Conservation (phyloP, 2,113 vertebrate genomes). For the Sisor rabdophorus region DNA sequence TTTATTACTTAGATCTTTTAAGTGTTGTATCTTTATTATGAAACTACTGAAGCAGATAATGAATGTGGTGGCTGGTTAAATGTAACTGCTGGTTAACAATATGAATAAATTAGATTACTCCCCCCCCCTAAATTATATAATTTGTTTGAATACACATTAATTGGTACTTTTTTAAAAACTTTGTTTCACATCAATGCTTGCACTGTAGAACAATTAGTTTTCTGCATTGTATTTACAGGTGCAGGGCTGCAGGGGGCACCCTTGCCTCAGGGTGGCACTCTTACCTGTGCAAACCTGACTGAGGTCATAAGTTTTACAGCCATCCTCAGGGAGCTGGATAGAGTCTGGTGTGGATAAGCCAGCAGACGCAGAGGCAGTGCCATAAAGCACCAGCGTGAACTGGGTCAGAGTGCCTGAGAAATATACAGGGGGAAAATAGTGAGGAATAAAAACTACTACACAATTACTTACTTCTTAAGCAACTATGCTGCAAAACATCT, state of each 20-base stretch:
- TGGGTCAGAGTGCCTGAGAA: constrained; percentile 87
- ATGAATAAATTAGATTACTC: not conserved
- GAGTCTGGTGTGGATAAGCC: constrained; percentile 65
- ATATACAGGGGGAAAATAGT: not conserved
- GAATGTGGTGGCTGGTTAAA: not conserved
- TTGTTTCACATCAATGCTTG: not conserved
- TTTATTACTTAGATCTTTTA: not conserved
- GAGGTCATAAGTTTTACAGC: constrained; percentile 86
- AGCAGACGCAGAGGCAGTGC: constrained; percentile 67
- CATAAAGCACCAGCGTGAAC: constrained; percentile 87
- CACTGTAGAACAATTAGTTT: not conserved
- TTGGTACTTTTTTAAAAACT: not conserved
- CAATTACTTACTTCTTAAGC: not conserved
- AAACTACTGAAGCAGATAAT: not conserved
- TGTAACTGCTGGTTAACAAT: no score
- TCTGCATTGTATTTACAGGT: constrained; percentile 21
- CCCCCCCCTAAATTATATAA: not conserved
- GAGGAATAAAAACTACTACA: not conserved
- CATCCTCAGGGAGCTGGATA: constrained; percentile 70
- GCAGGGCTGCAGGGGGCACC: constrained; percentile 62
- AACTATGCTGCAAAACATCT: not conserved
- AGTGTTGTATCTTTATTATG: not conserved
- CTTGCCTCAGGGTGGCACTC: constrained; percentile 51
- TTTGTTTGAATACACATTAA: not conserved
- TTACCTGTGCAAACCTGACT: constrained; percentile 91